These are phyloP conservation scores for Lasioglossum figueresi DNA, from an alignment of 2,888 invertebrate species.

Conservation along the genomic window DNA sequence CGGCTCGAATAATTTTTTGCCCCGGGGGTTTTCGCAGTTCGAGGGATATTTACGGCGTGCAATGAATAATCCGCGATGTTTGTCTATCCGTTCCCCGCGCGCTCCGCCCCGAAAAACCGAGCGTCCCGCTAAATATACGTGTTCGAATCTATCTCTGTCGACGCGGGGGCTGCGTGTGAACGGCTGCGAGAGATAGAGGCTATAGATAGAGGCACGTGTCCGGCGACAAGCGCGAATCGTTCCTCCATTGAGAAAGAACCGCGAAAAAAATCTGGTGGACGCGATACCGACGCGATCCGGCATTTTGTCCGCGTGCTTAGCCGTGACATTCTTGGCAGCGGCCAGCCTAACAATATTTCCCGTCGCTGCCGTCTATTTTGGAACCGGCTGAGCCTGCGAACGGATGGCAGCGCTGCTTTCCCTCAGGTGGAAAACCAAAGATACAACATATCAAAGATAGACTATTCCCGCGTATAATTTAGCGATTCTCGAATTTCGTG, in stretches of 20 bases:
- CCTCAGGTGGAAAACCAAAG: background rate
- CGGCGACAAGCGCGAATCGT: conserved; percentile 13
- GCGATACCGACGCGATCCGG: background rate
- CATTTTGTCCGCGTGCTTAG: conserved; percentile 31
- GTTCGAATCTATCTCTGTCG: conserved; percentile 43
- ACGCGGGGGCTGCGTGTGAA: background rate
- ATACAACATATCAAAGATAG: too few species aligned
- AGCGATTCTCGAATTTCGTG: background rate
- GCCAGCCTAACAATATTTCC: conserved; percentile 46
- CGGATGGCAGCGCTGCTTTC: background rate
- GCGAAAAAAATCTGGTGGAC: conserved; percentile 24
- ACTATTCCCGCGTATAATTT: background rate
- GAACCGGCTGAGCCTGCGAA: background rate
- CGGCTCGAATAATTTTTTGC: background rate
- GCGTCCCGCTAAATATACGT: conserved; percentile 49
- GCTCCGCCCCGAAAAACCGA: background rate
- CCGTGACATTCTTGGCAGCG: conserved; percentile 56
- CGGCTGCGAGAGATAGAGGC: conserved; percentile 9
- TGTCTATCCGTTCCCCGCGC: background rate
- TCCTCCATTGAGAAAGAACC: conserved; percentile 26
- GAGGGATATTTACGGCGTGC: background rate
- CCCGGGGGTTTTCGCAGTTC: background rate
- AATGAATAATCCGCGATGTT: conserved; percentile 6
- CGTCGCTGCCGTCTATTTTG: conserved; percentile 42
- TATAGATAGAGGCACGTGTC: conserved; percentile 41